phyloP scores from a whole-genome alignment of 2,797 vertebrate genomes.

The Oreonectes daqikongensis region DNA sequence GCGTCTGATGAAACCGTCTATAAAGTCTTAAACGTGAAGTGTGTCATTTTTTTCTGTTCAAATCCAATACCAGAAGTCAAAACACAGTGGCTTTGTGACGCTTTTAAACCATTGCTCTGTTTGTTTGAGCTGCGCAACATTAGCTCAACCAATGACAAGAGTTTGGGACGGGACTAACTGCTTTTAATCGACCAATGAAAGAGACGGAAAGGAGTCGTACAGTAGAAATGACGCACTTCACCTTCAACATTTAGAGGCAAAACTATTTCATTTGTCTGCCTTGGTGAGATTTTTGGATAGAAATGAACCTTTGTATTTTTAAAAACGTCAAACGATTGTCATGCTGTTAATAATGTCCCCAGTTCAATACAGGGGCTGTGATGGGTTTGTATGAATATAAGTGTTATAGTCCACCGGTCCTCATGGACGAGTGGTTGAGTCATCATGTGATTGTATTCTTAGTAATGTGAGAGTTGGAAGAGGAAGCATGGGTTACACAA shows the following conservation, averaged over 20 bases:
- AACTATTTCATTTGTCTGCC: conserved; percentile 26
- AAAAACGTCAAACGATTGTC: conserved; percentile 22
- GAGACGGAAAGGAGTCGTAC: background rate
- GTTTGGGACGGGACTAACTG: conserved; percentile 12
- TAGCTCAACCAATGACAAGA: conserved; percentile 24
- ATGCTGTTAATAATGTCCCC: conserved; percentile 23
- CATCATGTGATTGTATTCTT: conserved; percentile 54
- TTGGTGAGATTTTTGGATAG: conserved; percentile 32
- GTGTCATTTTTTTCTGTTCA: background rate
- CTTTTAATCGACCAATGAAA: conserved; percentile 4
- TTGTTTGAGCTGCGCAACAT: conserved; percentile 20
- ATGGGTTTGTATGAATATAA: conserved; percentile 29
- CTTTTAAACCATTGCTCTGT: conserved; percentile 30
- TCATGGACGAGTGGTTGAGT: conserved; percentile 14
- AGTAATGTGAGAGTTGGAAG: conserved; percentile 39
- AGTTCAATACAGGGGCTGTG: conserved; percentile 21
- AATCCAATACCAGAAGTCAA: background rate
- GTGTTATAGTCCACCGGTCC: conserved; percentile 36
- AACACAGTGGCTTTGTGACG: background rate
- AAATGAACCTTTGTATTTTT: conserved; percentile 27
- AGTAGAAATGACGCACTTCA: background rate
- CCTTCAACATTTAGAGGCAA: conserved; percentile 2
- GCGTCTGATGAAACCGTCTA: too few relatives aligned
- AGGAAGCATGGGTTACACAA: conserved; percentile 39
- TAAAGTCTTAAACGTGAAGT: background rate